phyloP scores from a whole-genome alignment of 2,797 vertebrate species.

The Selene dorsalis region DNA sequence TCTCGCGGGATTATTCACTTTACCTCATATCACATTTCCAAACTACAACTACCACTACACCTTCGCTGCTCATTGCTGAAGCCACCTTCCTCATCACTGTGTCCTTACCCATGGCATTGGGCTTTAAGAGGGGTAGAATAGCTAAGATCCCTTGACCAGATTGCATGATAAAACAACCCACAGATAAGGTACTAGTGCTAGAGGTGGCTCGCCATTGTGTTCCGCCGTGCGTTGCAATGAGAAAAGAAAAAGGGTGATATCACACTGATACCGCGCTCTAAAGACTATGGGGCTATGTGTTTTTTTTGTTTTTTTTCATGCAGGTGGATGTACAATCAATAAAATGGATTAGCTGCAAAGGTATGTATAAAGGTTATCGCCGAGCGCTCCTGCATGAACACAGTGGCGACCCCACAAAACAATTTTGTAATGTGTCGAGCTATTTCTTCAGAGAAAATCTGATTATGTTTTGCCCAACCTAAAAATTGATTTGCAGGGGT shows the following conservation, averaged over 20 bases:
- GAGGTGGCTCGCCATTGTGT: slow-evolving; percentile 65
- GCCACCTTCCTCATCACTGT: slow-evolving; percentile 33
- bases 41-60: slow-evolving; percentile 5
- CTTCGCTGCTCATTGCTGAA: slow-evolving; percentile 26
- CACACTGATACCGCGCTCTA: slow-evolving; percentile 73
- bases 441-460: slow-evolving; percentile 77
- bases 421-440: slow-evolving; percentile 77
- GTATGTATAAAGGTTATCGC: slow-evolving; percentile 84
- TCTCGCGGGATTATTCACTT: slow-evolving; percentile 12
- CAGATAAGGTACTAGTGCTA: slow-evolving; percentile 73
- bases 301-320: slow-evolving; percentile 49
- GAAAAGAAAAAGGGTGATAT: slow-evolving; percentile 74
- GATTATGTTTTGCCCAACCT: slow-evolving; percentile 71
- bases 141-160: slow-evolving; percentile 69
- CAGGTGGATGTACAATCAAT: slow-evolving; percentile 82
- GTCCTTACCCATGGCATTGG: slow-evolving; percentile 70
- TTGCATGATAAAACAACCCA: slow-evolving; percentile 70
- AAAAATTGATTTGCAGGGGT: slow-evolving; percentile 77
- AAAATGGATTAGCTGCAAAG: slow-evolving; percentile 84
- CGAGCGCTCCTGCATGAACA: slow-evolving; percentile 69
- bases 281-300: slow-evolving; percentile 67
- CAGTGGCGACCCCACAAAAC: slow-evolving; percentile 74
- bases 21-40: slow-evolving; percentile 10
- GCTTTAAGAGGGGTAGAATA: slow-evolving; percentile 66
- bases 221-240: slow-evolving; percentile 58